A percentile compares a stretch with the other conserved stretches of the same genome.
phyloP scores from a whole-genome alignment of 2,888 invertebrate genomes.

The Pycnomerus fuliginosus region DNA sequence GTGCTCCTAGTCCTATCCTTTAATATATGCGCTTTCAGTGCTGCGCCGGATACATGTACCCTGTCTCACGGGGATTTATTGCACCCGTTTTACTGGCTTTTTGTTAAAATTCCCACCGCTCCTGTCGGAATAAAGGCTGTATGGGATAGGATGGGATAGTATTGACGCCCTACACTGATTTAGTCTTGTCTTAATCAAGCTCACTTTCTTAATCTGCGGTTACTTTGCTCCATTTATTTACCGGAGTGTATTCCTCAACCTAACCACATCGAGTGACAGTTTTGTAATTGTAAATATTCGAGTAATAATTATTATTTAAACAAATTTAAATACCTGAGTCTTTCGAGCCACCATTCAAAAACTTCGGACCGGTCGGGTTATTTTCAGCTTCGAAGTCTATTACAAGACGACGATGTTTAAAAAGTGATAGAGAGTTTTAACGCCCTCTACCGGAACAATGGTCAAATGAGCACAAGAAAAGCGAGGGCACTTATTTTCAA shows the following conservation, averaged over 20 bases:
- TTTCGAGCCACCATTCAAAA: too few species aligned
- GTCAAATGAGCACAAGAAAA: too few species aligned
- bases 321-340: too few species aligned
- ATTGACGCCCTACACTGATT: constrained; percentile 27
- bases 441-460: too few species aligned
- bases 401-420: too few species aligned
- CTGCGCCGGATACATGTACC: constrained; percentile 44
- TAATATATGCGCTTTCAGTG: constrained; percentile 45
- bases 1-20: constrained; percentile 31
- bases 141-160: constrained; percentile 22
- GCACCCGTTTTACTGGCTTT: constrained; percentile 41
- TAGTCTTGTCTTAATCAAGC: constrained; percentile 27
- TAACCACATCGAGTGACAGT: constrained; percentile 12
- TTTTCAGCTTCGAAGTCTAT: too few species aligned
- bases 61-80: constrained; percentile 44
- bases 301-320: too few species aligned
- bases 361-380: too few species aligned
- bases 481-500: too few species aligned
- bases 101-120: constrained; percentile 44
- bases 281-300: constrained; percentile 27
- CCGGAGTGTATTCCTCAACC: constrained; percentile 4
- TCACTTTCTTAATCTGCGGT: constrained; percentile 1
- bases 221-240: constrained; percentile 2
- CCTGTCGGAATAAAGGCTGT: constrained; percentile 38
- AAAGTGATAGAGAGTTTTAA: too few species aligned